Conservation (phyloP, 23 tunicate genomes). For the Phallusia fumigata region DNA sequence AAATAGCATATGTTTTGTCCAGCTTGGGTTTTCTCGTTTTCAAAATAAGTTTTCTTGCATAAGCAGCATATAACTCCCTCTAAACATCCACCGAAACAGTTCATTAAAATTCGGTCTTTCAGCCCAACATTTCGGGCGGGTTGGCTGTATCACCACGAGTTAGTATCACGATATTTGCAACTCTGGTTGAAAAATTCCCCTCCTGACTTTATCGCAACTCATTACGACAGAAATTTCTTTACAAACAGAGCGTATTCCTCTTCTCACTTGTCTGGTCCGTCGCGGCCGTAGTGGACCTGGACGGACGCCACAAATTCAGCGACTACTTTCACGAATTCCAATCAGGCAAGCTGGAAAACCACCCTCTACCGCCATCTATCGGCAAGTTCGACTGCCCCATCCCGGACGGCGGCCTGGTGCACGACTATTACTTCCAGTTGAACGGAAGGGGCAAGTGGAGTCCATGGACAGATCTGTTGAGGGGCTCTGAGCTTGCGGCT, state of each 20-base stretch:
- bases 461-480: constrained; percentile 82
- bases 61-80: too few species aligned
- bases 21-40: too few species aligned
- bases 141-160: not conserved
- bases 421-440: constrained; percentile 75
- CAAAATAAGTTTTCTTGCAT: too few species aligned
- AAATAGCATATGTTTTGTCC: too few species aligned
- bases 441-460: constrained; percentile 86
- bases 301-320: constrained; percentile 77
- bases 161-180: too few species aligned
- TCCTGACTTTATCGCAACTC: too few species aligned
- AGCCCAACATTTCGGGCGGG: too few species aligned
- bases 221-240: not conserved
- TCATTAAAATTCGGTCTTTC: too few species aligned
- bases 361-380: constrained; percentile 65
- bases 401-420: constrained; percentile 74
- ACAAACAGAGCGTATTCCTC: constrained; percentile 82
- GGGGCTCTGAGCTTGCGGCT: constrained; percentile 53
- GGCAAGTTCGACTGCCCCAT: constrained; percentile 78
- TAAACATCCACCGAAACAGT: too few species aligned
- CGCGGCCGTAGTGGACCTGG: constrained; percentile 74
- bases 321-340: constrained; percentile 63
- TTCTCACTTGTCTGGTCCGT: constrained; percentile 93
- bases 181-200: not conserved
- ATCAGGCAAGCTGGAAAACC: constrained; percentile 55